Conservation (phyloP, 2,113 vertebrate species). For the Vidua macroura region DNA sequence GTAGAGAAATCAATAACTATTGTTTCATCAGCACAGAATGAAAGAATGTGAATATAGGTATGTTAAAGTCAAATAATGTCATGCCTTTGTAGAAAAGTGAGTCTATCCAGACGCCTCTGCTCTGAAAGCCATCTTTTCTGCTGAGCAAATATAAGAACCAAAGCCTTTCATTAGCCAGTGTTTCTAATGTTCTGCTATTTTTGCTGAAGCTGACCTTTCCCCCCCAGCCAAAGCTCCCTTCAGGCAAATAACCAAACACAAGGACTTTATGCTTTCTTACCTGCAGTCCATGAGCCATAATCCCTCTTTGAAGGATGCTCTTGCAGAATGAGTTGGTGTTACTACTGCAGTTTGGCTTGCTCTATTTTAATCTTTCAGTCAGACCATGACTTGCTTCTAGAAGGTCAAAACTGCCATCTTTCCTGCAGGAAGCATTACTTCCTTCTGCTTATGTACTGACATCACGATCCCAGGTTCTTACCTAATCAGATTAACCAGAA, state of each 20-base stretch:
- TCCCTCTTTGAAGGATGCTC: background rate
- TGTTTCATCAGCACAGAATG: background rate
- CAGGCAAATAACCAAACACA: background rate
- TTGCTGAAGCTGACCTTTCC: background rate
- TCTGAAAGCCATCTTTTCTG: background rate
- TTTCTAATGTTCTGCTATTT: background rate
- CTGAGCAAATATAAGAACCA: background rate
- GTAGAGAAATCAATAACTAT: background rate
- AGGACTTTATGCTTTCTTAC: background rate
- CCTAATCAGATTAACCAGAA: constrained; percentile 40
- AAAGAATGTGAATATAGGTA: background rate
- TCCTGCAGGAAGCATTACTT: background rate
- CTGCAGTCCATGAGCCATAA: constrained; percentile 39
- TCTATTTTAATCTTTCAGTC: background rate
- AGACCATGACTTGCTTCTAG: background rate
- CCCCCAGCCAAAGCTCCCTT: background rate
- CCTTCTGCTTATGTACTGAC: background rate
- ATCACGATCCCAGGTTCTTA: constrained; percentile 24
- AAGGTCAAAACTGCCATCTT: background rate
- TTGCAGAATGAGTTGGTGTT: background rate
- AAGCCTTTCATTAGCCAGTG: background rate
- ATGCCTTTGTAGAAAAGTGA: background rate
- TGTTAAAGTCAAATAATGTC: background rate
- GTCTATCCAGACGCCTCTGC: background rate
- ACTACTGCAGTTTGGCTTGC: background rate